Conservation (phyloP, 2,797 vertebrate species). For the Myotis findleyi region DNA sequence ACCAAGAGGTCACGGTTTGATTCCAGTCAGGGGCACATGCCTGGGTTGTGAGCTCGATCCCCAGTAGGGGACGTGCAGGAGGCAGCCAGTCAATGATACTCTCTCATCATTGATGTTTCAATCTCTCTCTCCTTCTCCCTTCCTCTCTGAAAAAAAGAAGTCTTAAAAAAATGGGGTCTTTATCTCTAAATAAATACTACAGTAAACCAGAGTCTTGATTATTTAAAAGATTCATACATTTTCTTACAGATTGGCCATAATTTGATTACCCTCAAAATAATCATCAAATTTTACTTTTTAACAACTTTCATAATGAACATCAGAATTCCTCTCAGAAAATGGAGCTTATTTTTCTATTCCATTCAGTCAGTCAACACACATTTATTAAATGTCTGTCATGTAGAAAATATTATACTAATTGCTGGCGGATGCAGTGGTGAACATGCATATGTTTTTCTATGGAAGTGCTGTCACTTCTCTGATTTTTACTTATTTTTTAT, state of each 20-base stretch:
- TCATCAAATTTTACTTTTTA: background rate
- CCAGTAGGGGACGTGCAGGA: too few species aligned
- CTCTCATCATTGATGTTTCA: too few species aligned
- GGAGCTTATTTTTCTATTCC: background rate
- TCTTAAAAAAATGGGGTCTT: background rate
- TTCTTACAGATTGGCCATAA: background rate
- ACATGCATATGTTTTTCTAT: background rate
- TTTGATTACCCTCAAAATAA: background rate
- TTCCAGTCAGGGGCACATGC: too few species aligned
- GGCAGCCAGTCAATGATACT: too few species aligned
- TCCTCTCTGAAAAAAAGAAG: too few species aligned
- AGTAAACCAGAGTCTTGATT: background rate
- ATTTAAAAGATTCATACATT: background rate
- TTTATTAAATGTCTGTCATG: background rate
- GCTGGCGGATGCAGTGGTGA: background rate
- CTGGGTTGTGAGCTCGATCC: too few species aligned
- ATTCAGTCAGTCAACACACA: background rate
- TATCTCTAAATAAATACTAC: background rate
- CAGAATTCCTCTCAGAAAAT: background rate
- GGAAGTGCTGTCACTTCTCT: background rate
- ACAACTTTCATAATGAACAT: background rate
- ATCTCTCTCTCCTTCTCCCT: too few species aligned
- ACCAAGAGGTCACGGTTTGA: too few species aligned
- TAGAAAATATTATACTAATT: background rate
- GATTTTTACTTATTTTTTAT: background rate